These are phyloP conservation scores for Pollenia angustigena DNA, from an alignment of 2,888 invertebrate genomes.

Conservation along the genomic window DNA sequence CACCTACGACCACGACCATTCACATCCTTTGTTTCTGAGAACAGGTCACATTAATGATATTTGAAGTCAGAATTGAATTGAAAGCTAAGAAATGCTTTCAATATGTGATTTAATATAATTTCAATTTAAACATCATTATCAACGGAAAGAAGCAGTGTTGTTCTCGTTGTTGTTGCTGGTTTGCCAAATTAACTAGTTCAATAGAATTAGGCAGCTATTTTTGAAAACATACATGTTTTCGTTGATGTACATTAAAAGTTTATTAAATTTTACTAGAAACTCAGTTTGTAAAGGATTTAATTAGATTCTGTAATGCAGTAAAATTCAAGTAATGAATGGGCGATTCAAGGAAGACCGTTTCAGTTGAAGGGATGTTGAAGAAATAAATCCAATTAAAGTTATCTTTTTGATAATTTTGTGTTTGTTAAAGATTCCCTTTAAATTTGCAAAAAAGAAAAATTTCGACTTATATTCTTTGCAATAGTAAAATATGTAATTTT, in stretches of 20 bases:
- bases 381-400: no score
- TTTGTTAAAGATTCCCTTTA: no score
- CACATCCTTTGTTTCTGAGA: slow-evolving; percentile 33
- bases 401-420: no score
- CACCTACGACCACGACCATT: slow-evolving; percentile 7
- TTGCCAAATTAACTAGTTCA: not conserved
- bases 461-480: no score
- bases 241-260: not conserved
- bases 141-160: not conserved
- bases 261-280: not conserved
- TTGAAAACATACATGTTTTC: not conserved
- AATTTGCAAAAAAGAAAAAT: no score
- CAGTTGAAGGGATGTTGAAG: no score
- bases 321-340: not conserved
- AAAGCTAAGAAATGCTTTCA: slow-evolving; percentile 63
- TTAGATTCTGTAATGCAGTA: not conserved
- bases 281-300: not conserved
- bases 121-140: slow-evolving; percentile 44
- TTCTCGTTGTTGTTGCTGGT: not conserved
- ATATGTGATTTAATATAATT: slow-evolving; percentile 57
- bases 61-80: slow-evolving; percentile 49
- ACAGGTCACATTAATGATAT: slow-evolving; percentile 60
- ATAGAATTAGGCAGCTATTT: no score
- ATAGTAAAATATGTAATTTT: no score
- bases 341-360: no score